Evolutionary conservation across 1,140 invertebrate genomes (phyloP).

Genomic region (Saccostrea glomerata): DNA sequence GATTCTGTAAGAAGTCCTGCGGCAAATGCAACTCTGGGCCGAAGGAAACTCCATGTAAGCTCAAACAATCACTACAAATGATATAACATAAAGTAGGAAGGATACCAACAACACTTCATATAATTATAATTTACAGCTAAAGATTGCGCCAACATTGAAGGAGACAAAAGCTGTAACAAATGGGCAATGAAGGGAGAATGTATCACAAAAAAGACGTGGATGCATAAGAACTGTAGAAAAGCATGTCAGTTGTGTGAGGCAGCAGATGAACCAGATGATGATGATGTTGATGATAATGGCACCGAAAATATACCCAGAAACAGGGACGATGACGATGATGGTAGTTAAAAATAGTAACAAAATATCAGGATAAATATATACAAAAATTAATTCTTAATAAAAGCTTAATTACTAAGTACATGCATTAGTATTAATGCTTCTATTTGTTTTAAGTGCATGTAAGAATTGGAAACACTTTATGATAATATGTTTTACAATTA

Average conservation of each 20-base stretch:
- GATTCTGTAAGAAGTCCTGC: slow-evolving; percentile 69
- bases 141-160: slow-evolving; percentile 56
- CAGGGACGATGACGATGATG: slow-evolving; percentile 25
- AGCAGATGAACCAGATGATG: not conserved
- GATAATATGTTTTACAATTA: no score
- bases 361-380: not conserved
- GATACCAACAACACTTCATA: no score
- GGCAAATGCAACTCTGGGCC: slow-evolving; percentile 57
- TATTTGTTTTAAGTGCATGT: no score
- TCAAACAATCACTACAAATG: not conserved
- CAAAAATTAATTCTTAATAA: not conserved
- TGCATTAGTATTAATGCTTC: no score
- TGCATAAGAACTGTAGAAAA: slow-evolving; percentile 67
- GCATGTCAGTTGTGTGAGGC: slow-evolving; percentile 65
- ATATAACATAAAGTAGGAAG: no score
- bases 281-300: slow-evolving; percentile 47
- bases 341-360: not conserved
- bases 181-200: slow-evolving; percentile 69
- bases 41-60: not conserved
- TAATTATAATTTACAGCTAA: slow-evolving; percentile 47
- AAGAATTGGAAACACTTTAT: no score
- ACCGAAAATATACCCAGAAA: slow-evolving; percentile 45
- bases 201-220: slow-evolving; percentile 64
- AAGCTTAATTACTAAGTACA: not conserved
- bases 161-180: slow-evolving; percentile 55